phyloP scores from a whole-genome alignment of 2,113 vertebrate species.

The Turnix velox region DNA sequence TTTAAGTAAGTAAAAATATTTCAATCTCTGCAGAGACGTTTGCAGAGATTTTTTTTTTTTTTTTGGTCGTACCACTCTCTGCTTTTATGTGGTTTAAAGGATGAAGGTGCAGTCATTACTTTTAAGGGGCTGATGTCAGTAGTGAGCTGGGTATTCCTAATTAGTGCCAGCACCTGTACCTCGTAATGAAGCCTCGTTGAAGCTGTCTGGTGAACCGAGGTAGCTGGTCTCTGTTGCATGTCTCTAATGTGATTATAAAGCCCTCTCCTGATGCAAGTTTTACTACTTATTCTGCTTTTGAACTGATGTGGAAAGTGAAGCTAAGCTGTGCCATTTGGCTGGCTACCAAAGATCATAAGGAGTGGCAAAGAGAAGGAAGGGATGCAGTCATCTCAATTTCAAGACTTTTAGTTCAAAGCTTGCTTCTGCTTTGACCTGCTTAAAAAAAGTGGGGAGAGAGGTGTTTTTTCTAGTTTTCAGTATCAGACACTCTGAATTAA shows the following conservation, averaged over 20 bases:
- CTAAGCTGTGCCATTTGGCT: slow-evolving; percentile 30
- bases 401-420: background rate
- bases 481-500: background rate
- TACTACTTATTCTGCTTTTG: slow-evolving; percentile 7
- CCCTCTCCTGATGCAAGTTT: background rate
- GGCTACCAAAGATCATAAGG: background rate
- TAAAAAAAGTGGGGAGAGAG: fast-evolving
- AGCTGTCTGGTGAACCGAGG: slow-evolving; percentile 31
- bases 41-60: background rate
- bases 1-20: slow-evolving; percentile 32
- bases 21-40: slow-evolving; percentile 3
- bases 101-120: slow-evolving; percentile 66
- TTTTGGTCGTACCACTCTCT: background rate
- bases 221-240: background rate
- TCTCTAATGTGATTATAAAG: slow-evolving; percentile 37
- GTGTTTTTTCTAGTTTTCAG: background rate
- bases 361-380: background rate
- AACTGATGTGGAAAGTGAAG: slow-evolving; percentile 24
- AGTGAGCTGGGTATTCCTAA: slow-evolving; percentile 47
- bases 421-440: background rate
- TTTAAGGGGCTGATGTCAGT: slow-evolving; percentile 36
- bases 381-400: background rate
- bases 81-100: slow-evolving; percentile 50
- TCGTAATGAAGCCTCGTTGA: slow-evolving; percentile 52
- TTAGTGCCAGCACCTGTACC: slow-evolving; percentile 66